These are phyloP conservation scores for Diacarnus erythraeanus DNA, from an alignment of 37 sponge, comb jelly and placozoan genomes.

Conservation along the genomic window DNA sequence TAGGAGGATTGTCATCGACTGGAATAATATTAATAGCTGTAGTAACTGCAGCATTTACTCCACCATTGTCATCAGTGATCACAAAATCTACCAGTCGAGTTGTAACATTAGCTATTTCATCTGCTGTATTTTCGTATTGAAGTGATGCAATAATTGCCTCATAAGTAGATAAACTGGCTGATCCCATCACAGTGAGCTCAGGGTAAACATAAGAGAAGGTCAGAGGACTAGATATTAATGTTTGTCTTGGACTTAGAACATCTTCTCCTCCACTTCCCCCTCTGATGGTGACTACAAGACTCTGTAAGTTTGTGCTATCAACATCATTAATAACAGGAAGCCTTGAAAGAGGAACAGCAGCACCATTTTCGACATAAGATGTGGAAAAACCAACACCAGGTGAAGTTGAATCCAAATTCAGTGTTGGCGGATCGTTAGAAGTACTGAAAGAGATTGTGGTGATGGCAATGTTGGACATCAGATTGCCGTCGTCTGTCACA, in stretches of 20 bases:
- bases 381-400: slow-evolving; percentile 8
- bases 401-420: slow-evolving; percentile 35
- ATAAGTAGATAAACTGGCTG: slow-evolving; percentile 28
- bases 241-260: background rate
- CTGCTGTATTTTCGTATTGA: slow-evolving; percentile 52
- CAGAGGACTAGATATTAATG: slow-evolving; percentile 1
- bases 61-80: slow-evolving; percentile 53
- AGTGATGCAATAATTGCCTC: slow-evolving; percentile 28
- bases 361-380: slow-evolving; percentile 42
- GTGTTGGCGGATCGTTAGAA: slow-evolving; percentile 14
- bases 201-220: slow-evolving; percentile 22
- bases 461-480: slow-evolving; percentile 13
- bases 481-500: slow-evolving; percentile 50
- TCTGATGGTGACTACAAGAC: slow-evolving; percentile 31
- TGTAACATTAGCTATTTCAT: slow-evolving; percentile 44
- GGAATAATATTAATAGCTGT: slow-evolving; percentile 34
- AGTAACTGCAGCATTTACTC: slow-evolving; percentile 8
- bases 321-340: slow-evolving; percentile 26
- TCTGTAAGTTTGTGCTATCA: slow-evolving; percentile 28
- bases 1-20: slow-evolving; percentile 69
- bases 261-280: slow-evolving; percentile 8
- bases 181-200: slow-evolving; percentile 27
- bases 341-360: slow-evolving; percentile 21
- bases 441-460: slow-evolving; percentile 14
- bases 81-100: slow-evolving; percentile 40